Evolutionary conservation across 2,888 invertebrate species (phyloP), one percentile per base, ranked within the genome.

Genomic region (Alsophila aescularia): DNA sequence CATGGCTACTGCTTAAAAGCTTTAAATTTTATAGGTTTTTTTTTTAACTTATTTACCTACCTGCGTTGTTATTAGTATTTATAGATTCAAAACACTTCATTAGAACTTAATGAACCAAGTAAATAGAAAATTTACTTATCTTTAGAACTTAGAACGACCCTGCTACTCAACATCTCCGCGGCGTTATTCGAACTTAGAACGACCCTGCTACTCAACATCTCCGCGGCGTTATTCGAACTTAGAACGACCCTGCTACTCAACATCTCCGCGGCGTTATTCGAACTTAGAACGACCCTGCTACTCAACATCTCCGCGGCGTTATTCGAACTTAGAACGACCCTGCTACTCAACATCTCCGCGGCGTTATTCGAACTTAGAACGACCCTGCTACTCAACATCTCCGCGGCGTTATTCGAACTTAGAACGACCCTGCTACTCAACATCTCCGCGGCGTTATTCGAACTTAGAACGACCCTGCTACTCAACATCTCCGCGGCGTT

Each of bases 241-340:
- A n/a, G n/a, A n/a, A 7, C 15, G 9, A 16, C 14, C 42, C 12
- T n/a, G 32, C 15, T 40, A n/a, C 45, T 47, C 21, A 40, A 52
- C 45, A 47, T 41, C 43, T 32, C 15, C n/a, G 13, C 21, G 31
- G 36, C 47, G 36, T 47, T 24, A 44, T 34, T 18, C 36, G 21
- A 42, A 54, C n/a, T n/a, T n/a, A n/a, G n/a, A n/a, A 7, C 15
- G 9, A 16, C 14, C 42, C 12, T n/a, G 32, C 15, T 40, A n/a
- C 45, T 47, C 21, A 40, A 52, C 45, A 47, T 41, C 43, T 32
- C 15, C n/a, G 13, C 21, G 31, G 36, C 47, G 36, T 47, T 24
- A 44, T 34, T 18, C 36, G 21, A 42, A 54, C n/a, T n/a, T n/a
- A n/a, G n/a, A n/a, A 7, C 15, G 9, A 16, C 14, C 42, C 12